Percentiles rank a stretch among this genome's conserved stretches.
Conservation (phyloP, 2,113 vertebrate species). For the Felis catus region DNA sequence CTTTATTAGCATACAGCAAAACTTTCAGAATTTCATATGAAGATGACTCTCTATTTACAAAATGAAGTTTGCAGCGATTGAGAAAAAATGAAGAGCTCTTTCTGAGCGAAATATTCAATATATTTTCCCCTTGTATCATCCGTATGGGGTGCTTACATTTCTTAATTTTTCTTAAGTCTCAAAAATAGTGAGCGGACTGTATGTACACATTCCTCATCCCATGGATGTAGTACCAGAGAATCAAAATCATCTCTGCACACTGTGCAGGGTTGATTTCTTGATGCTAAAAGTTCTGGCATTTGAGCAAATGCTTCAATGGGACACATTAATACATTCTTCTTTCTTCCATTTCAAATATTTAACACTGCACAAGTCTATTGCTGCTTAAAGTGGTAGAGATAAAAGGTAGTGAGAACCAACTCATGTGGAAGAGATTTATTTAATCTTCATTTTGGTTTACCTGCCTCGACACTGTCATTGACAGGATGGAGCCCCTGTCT, state of each 20-base stretch:
- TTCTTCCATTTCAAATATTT: not conserved
- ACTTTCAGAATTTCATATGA: conserved; percentile 32
- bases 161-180: not conserved
- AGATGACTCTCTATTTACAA: conserved; percentile 26
- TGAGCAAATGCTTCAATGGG: not conserved
- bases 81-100: not conserved
- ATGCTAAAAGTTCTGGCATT: not conserved
- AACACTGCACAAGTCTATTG: not conserved
- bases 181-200: not conserved
- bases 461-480: not conserved
- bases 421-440: not conserved
- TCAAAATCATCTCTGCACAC: not conserved
- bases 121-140: not conserved
- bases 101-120: conserved; percentile 25
- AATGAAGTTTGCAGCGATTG: conserved; percentile 31
- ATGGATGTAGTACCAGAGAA: not conserved
- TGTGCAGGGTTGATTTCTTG: not conserved
- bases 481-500: not conserved
- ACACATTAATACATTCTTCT: not conserved
- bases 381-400: not conserved
- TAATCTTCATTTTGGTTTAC: not conserved
- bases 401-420: not conserved
- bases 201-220: not conserved
- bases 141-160: not conserved
- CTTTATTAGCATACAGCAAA: conserved; percentile 31